These are phyloP conservation scores for Danio kyathit DNA, from an alignment of 2,797 vertebrate genomes.

Conservation along the genomic window DNA sequence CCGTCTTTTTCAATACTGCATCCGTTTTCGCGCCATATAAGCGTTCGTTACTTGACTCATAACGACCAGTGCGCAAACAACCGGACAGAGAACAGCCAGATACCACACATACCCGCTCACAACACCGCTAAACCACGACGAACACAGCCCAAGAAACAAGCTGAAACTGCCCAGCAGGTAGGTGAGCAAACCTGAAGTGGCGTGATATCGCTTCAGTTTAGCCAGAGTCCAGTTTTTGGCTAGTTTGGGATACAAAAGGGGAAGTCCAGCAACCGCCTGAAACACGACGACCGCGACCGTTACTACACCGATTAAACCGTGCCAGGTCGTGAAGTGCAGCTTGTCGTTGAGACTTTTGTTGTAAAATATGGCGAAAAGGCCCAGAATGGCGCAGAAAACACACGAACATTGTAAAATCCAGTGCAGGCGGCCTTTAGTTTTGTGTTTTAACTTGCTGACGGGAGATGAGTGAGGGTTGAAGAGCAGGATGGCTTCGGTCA, in stretches of 20 bases:
- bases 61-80: constrained; percentile 84
- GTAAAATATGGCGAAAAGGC: constrained; percentile 84
- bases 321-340: constrained; percentile 91
- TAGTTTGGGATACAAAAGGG: constrained; percentile 89
- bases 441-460: constrained; percentile 83
- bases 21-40: constrained; percentile 89
- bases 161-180: constrained; percentile 89
- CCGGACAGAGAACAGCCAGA: constrained; percentile 83
- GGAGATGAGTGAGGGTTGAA: constrained; percentile 90
- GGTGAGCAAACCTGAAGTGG: constrained; percentile 87
- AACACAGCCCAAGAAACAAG: constrained; percentile 89
- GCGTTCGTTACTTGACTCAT: constrained; percentile 94
- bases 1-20: constrained; percentile 79
- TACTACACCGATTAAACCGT: constrained; percentile 86
- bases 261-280: constrained; percentile 85
- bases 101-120: constrained; percentile 86
- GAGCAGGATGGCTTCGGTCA: constrained; percentile 93
- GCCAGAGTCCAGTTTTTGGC: constrained; percentile 90
- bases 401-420: constrained; percentile 90
- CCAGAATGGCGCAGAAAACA: constrained; percentile 82
- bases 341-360: constrained; percentile 91
- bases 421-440: constrained; percentile 87
- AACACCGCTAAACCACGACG: constrained; percentile 86
- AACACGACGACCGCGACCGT: constrained; percentile 78
- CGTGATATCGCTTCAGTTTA: constrained; percentile 93